Evolutionary conservation across 2,797 vertebrate genomes (phyloP), one percentile per base, ranked within the genome.

Genomic region (Ibycter americanus): DNA sequence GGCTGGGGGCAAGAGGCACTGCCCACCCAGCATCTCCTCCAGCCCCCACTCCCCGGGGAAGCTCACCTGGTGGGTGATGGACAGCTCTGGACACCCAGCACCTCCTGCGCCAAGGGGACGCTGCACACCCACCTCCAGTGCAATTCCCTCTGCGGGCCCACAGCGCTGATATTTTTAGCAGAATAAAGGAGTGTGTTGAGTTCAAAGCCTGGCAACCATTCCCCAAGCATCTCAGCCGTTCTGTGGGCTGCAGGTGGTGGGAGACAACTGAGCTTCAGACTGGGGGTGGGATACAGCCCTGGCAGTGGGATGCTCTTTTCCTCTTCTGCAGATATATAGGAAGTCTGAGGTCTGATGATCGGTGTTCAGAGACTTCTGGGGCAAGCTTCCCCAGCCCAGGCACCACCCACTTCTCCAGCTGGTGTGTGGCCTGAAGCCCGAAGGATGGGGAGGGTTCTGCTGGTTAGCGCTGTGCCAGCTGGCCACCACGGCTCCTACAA

Each of bases 71-170:
- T 44, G 32, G 25, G 15, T 8, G 21, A 17, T 34, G 67, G 15
- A 31, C 34, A n/a, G 42, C 55, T 77, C 55, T 51, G 85, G 88
- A 29, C 32, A 52, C 29, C 34, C 42, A 3, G 4, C 0, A 0
- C 44, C 15, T 54, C 23, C 52, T 42, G 74, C 0, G 0, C 47
- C 13, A 2, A 26, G 42, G 26, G 55, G 27, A 40, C 25, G 21
- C 32, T 0, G 0, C 72, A 9, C 1, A 1, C 9, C 34, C 29
- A 20, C 3, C 8, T 20, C 25, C 26, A 1, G 1, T 34, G 49
- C 44, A 12, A 16, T 47, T 73, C 16, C 21, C 32, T 20, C 32
- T n/a, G 4, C 2, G 2, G 72, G 49, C 40, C 58, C 29, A 22
- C 10, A 23, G 27, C 2, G 1, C n/a, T 20, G 31, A 21, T 23